These are phyloP conservation scores for Petrophora chlorosata DNA, from an alignment of 2,888 invertebrate species.

Conservation along the genomic window DNA sequence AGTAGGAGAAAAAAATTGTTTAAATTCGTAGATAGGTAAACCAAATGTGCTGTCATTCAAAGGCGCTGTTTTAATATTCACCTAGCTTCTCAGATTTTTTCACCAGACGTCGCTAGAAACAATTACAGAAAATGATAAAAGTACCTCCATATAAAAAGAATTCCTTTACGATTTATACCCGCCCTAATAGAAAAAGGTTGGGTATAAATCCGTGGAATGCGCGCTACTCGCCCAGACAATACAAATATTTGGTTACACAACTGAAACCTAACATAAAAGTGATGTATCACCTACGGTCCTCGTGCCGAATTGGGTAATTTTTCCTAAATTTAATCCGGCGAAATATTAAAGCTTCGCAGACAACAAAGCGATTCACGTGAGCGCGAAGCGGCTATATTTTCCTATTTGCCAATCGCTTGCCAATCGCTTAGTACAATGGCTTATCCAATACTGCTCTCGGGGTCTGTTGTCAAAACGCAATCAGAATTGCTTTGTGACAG, in stretches of 20 bases:
- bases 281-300: constrained; percentile 53
- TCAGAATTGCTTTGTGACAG: too few relatives aligned
- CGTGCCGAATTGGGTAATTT: constrained; percentile 59
- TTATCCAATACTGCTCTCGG: too few relatives aligned
- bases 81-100: not conserved
- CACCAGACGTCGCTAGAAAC: constrained; percentile 13
- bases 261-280: constrained; percentile 67
- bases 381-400: too few relatives aligned
- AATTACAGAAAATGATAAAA: constrained; percentile 19
- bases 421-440: too few relatives aligned
- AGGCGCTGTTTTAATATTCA: too few relatives aligned
- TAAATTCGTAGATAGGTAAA: too few relatives aligned
- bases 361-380: constrained; percentile 6
- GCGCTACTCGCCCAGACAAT: constrained; percentile 64
- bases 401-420: too few relatives aligned
- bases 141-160: constrained; percentile 28
- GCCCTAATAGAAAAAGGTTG: constrained; percentile 59
- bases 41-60: too few relatives aligned
- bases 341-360: constrained; percentile 9
- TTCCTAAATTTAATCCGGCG: constrained; percentile 44
- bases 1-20: too few relatives aligned
- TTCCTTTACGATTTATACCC: constrained; percentile 40
- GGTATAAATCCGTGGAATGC: constrained; percentile 61
- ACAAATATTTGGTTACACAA: constrained; percentile 70
- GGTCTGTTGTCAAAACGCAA: too few relatives aligned